Conservation (phyloP, 2,113 vertebrate species). For the Limanda limanda region DNA sequence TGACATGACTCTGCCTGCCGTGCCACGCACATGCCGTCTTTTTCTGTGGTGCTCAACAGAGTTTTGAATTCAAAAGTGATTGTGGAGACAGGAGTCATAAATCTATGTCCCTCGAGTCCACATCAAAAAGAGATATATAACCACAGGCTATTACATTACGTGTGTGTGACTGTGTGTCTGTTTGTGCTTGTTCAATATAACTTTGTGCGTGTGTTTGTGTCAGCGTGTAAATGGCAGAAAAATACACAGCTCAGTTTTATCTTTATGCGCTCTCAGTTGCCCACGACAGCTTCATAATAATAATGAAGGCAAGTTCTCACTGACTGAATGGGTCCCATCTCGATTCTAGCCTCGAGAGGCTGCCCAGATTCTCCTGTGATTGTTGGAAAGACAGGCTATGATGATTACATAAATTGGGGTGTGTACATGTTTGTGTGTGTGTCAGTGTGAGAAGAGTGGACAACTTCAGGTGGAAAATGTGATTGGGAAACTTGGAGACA, state of each 20-base stretch:
- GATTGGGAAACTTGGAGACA: slow-evolving; percentile 6
- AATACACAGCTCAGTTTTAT: slow-evolving; percentile 50
- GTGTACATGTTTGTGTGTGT: not conserved
- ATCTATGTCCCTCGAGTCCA: slow-evolving; percentile 62
- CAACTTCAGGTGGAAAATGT: slow-evolving; percentile 3
- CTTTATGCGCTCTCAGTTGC: slow-evolving; percentile 44
- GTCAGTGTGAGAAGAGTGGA: not conserved
- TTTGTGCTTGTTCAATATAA: slow-evolving; percentile 4
- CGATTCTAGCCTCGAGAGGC: slow-evolving; percentile 27
- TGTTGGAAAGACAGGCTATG: slow-evolving; percentile 22
- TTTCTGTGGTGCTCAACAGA: slow-evolving; percentile 38
- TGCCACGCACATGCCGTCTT: slow-evolving; percentile 36
- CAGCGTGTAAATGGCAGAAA: slow-evolving; percentile 32
- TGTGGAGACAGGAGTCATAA: slow-evolving; percentile 72
- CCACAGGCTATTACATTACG: slow-evolving; percentile 57
- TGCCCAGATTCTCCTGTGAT: slow-evolving; percentile 10
- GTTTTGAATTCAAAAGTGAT: slow-evolving; percentile 73
- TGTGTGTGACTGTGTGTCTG: slow-evolving; percentile 36
- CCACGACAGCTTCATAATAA: slow-evolving; percentile 50
- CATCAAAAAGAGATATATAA: slow-evolving; percentile 59
- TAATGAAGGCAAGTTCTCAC: slow-evolving; percentile 39
- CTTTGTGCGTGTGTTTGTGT: not conserved
- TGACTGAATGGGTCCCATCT: slow-evolving; percentile 32
- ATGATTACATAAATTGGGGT: slow-evolving; percentile 43
- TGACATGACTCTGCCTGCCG: slow-evolving; percentile 29